Evolutionary conservation across 2,113 vertebrate genomes (phyloP), one percentile per base, ranked within the genome.

Genomic region (Ammodytes marinus): DNA sequence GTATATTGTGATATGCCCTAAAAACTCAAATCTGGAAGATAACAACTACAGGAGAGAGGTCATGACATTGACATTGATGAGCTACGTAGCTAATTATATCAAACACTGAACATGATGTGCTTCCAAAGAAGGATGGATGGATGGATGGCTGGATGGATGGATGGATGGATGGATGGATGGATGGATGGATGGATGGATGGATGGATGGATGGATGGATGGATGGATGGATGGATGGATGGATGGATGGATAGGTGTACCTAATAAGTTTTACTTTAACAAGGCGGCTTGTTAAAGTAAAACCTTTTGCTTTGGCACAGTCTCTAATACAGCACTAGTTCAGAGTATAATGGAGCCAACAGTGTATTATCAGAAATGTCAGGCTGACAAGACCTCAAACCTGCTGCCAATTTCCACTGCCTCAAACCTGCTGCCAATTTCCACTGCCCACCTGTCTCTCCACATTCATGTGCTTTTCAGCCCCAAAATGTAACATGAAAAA

Each of bases 371-470:
- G 69, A 59, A 17, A 17, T 69, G 68, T 59, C 5, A 47, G 73
- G 17, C 40, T 37, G 8, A 17, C 2, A 46, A 66, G 39, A 37
- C 57, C 46, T n/a, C 52, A 37, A 46, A 50, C 49, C 46, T 52
- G 1, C 5, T 15, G 69, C 65, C 66, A 80, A 40, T 50, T 60
- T 58, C 37, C 46, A 27, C 47, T 37, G 47, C 15, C n/a, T n/a
- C 52, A 37, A 46, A 50, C 49, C 46, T 52, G 1, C 5, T 27
- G 27, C 27, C 27, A 27, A 27, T 27, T 27, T 27, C 27, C 27
- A 27, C 27, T 27, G 27, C 27, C 1, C 68, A 85, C 79, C 77
- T 83, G 77, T 79, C 17, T 6, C 76, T 83, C 52, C 50, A 75
- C 35, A 79, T 68, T 84, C 17, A 42, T 54, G 15, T 3, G 57